A percentile compares a stretch with the other conserved stretches of the same genome.
These are phyloP conservation scores for Lacanobia wlatinum DNA, from an alignment of 2,888 invertebrate species.

Conservation along the genomic window DNA sequence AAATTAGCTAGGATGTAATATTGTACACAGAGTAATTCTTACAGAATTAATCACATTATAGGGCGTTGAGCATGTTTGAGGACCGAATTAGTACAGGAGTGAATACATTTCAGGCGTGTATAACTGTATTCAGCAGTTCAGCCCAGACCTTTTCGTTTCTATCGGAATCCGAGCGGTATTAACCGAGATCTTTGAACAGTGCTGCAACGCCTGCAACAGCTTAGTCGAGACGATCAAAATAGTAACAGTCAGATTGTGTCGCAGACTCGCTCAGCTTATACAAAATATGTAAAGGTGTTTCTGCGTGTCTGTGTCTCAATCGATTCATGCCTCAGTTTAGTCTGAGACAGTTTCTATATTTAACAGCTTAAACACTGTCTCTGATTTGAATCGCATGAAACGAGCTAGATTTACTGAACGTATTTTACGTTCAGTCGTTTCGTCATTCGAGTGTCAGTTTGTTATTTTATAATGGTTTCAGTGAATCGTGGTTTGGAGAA, in stretches of 20 bases:
- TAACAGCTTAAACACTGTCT: slow-evolving; percentile 17
- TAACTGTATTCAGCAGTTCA: slow-evolving; percentile 25
- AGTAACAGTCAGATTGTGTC: slow-evolving; percentile 51
- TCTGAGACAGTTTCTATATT: slow-evolving; percentile 37
- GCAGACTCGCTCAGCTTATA: slow-evolving; percentile 41
- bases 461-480: not conserved
- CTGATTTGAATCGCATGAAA: slow-evolving; percentile 21
- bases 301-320: slow-evolving; percentile 42
- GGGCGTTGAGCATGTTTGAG: slow-evolving; percentile 33
- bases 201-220: slow-evolving; percentile 38
- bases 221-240: slow-evolving; percentile 55
- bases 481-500: not conserved
- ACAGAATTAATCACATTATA: slow-evolving; percentile 47
- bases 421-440: slow-evolving; percentile 23
- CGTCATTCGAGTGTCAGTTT: not conserved
- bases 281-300: slow-evolving; percentile 26
- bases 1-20: slow-evolving; percentile 29
- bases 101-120: slow-evolving; percentile 29
- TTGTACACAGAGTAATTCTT: slow-evolving; percentile 24
- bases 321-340: slow-evolving; percentile 38
- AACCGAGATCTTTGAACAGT: slow-evolving; percentile 44
- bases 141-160: slow-evolving; percentile 13
- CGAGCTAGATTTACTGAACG: slow-evolving; percentile 3
- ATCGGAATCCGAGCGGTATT: slow-evolving; percentile 31
- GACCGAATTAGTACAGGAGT: slow-evolving; percentile 37